A percentile compares a stretch with the other conserved stretches of the same genome.
Evolutionary conservation across 2,888 invertebrate genomes (phyloP).

Genomic region (Gnatocerus cornutus): DNA sequence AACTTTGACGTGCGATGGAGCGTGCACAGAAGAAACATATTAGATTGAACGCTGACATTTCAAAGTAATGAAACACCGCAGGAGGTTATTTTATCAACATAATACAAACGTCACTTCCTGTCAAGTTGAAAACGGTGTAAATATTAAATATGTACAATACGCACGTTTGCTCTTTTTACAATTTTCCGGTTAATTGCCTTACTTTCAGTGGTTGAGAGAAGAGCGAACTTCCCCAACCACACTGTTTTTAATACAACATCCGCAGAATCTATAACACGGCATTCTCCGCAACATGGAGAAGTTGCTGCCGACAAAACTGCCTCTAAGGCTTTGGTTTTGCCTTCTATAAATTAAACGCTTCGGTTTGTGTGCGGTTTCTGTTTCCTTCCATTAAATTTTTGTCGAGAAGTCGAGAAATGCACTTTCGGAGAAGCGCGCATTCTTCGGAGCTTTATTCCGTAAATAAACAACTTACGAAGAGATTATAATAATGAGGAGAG

Average conservation of each 20-base stretch:
- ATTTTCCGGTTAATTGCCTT: constrained; percentile 8
- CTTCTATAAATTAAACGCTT: constrained; percentile 43
- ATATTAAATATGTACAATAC: background rate
- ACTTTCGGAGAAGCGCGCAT: constrained; percentile 27
- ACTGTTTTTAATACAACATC: constrained; percentile 35
- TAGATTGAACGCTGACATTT: constrained; percentile 9
- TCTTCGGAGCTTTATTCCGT: constrained; percentile 6
- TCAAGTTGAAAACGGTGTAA: background rate
- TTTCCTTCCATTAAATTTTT: constrained; percentile 42
- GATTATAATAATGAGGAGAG: background rate
- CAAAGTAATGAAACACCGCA: constrained; percentile 10
- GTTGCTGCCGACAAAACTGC: constrained; percentile 30
- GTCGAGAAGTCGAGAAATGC: constrained; percentile 37
- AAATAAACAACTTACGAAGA: constrained; percentile 15
- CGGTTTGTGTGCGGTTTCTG: constrained; percentile 42
- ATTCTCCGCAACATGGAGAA: constrained; percentile 31
- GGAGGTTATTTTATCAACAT: constrained; percentile 12
- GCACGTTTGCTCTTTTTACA: background rate
- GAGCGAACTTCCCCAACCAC: constrained; percentile 14
- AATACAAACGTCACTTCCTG: constrained; percentile 8
- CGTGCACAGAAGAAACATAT: constrained; percentile 9
- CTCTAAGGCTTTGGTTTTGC: constrained; percentile 39
- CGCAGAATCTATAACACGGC: constrained; percentile 29
- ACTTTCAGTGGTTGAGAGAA: constrained; percentile 15
- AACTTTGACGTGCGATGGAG: constrained; percentile 15